phyloP scores from a whole-genome alignment of 2,888 invertebrate genomes.

The Chalcis sispes region DNA sequence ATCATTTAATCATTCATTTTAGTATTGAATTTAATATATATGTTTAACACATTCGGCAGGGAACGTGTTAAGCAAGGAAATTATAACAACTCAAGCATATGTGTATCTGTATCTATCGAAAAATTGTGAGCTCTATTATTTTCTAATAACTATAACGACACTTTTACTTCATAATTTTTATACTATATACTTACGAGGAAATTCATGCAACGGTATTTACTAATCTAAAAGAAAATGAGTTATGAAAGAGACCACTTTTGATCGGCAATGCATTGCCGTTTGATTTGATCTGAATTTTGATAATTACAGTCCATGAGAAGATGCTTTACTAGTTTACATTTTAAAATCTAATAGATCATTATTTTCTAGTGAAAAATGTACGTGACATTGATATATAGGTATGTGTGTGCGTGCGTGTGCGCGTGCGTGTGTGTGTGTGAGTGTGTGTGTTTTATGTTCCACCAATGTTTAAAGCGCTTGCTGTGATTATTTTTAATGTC shows the following conservation, averaged over 20 bases:
- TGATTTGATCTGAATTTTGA: not conserved
- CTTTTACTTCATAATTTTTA: slow-evolving; percentile 29
- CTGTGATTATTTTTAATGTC: too few species aligned
- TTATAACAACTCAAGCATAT: slow-evolving; percentile 2
- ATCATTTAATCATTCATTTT: not conserved
- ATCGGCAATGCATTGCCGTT: slow-evolving; percentile 6
- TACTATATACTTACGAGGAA: slow-evolving; percentile 43
- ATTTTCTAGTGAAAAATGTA: too few species aligned
- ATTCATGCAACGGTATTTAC: slow-evolving; percentile 30
- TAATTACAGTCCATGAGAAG: too few species aligned
- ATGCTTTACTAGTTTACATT: too few species aligned
- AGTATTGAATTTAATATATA: not conserved
- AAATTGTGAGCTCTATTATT: slow-evolving; percentile 14
- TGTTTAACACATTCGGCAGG: too few species aligned
- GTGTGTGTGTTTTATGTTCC: too few species aligned
- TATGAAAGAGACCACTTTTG: slow-evolving; percentile 35
- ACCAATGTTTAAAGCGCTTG: too few species aligned
- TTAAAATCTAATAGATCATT: too few species aligned
- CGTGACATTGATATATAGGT: too few species aligned
- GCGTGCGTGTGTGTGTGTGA: too few species aligned
- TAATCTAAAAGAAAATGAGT: slow-evolving; percentile 16
- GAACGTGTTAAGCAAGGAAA: slow-evolving; percentile 2
- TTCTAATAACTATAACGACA: slow-evolving; percentile 21
- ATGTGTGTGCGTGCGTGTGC: too few species aligned
- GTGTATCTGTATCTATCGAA: slow-evolving; percentile 9